phyloP scores from a whole-genome alignment of 2,888 invertebrate species.

The Caenorhabditis japonica region DNA sequence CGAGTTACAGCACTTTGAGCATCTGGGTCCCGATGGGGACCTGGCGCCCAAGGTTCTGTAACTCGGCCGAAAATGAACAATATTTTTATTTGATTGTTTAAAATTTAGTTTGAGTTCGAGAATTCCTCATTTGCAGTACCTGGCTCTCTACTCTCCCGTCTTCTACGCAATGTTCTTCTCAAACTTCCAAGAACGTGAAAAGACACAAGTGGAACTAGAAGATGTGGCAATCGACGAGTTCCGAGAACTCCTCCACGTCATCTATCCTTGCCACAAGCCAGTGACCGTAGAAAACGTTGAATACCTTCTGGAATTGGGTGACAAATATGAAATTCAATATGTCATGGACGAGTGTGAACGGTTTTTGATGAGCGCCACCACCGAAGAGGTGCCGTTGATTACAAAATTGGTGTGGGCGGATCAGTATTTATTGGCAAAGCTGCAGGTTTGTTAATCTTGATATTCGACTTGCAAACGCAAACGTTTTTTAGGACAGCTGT shows the following conservation, averaged over 20 bases:
- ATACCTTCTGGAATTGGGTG: conserved; percentile 78
- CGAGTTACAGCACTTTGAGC: too few species aligned
- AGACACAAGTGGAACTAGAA: conserved; percentile 70
- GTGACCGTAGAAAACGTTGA: conserved; percentile 78
- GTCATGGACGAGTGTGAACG: conserved; percentile 78
- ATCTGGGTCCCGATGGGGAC: too few species aligned
- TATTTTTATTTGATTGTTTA: too few species aligned
- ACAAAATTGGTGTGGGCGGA: conserved; percentile 76
- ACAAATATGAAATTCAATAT: conserved; percentile 78
- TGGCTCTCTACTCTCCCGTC: conserved; percentile 75
- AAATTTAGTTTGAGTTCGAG: too few species aligned
- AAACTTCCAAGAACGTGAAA: conserved; percentile 70
- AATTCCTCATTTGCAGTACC: conserved; percentile 70
- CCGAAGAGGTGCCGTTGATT: conserved; percentile 75
- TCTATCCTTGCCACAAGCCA: conserved; percentile 78
- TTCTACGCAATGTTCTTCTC: conserved; percentile 74
- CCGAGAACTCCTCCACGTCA: conserved; percentile 78
- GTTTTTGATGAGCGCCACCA: conserved; percentile 72
- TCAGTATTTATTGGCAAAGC: conserved; percentile 71
- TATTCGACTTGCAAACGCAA: neutral
- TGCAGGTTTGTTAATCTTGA: conserved; percentile 58
- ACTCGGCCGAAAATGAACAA: too few species aligned
- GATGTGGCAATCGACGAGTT: conserved; percentile 75
- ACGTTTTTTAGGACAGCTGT: conserved; percentile 66
- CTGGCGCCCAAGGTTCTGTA: too few species aligned